phyloP scores from a whole-genome alignment of 2,888 invertebrate genomes.

The Eupithecia pulchellata region DNA sequence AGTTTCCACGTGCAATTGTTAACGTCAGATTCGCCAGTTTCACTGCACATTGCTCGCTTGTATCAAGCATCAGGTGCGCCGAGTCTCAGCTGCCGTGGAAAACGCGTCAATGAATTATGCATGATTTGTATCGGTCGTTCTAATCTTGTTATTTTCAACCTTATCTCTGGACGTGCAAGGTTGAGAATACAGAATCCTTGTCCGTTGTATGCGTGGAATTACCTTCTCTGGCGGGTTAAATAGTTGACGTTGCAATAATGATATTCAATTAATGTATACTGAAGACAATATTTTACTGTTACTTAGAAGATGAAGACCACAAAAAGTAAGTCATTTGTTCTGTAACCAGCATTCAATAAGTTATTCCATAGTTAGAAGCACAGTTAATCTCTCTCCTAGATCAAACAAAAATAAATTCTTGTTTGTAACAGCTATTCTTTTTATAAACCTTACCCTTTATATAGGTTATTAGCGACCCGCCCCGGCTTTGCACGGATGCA shows the following conservation, averaged over 20 bases:
- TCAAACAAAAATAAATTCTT: too few relatives aligned
- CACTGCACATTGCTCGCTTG: slow-evolving; percentile 50
- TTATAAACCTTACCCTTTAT: too few relatives aligned
- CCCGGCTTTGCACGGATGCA: too few relatives aligned
- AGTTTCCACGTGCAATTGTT: neutral
- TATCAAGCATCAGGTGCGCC: slow-evolving; percentile 57
- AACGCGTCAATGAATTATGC: slow-evolving; percentile 71
- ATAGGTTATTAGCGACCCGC: too few relatives aligned
- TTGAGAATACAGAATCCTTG: slow-evolving; percentile 8
- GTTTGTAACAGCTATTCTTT: too few relatives aligned
- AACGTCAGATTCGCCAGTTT: slow-evolving; percentile 19
- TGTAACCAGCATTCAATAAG: too few relatives aligned
- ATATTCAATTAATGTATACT: neutral
- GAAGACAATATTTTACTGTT: neutral
- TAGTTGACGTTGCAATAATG: neutral
- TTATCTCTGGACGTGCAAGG: slow-evolving; percentile 6
- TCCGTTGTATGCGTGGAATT: slow-evolving; percentile 7
- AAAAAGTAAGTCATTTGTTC: too few relatives aligned
- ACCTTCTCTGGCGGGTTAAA: neutral
- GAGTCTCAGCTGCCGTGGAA: slow-evolving; percentile 54
- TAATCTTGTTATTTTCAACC: slow-evolving; percentile 11
- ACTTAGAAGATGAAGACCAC: too few relatives aligned
- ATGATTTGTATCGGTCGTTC: slow-evolving; percentile 45
- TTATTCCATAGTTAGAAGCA: too few relatives aligned
- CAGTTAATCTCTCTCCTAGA: too few relatives aligned